These are phyloP conservation scores for Gymnoscopelus braueri DNA, from an alignment of 2,797 vertebrate genomes.

Conservation along the genomic window DNA sequence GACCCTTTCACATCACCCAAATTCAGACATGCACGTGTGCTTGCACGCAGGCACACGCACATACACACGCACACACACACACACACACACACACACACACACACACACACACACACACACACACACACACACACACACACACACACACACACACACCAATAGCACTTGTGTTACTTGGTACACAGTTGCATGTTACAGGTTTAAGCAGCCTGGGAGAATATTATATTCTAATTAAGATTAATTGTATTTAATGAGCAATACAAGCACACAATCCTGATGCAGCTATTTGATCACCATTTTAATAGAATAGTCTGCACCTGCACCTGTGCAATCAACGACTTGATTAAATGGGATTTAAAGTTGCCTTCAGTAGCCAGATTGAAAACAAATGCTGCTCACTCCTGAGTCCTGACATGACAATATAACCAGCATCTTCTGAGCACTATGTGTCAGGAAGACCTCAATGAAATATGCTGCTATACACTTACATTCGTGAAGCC, in stretches of 20 bases:
- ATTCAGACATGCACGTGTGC: background rate
- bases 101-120: background rate
- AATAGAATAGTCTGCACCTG: too few species aligned
- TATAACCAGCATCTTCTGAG: too few species aligned
- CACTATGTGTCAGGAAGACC: too few species aligned
- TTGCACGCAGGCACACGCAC: background rate
- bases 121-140: conserved; percentile 13
- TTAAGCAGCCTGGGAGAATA: background rate
- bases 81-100: background rate
- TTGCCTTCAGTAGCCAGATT: too few species aligned
- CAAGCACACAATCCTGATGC: background rate
- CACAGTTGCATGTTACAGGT: background rate
- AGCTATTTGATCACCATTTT: background rate
- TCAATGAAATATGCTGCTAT: too few species aligned
- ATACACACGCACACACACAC: background rate
- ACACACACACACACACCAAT: conserved; percentile 7
- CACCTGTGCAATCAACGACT: too few species aligned
- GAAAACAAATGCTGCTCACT: too few species aligned
- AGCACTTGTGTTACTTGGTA: background rate
- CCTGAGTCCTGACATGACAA: too few species aligned
- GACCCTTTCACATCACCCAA: background rate
- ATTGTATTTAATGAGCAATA: background rate
- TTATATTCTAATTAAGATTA: background rate
- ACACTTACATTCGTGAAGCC: too few species aligned
- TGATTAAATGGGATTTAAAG: too few species aligned